phyloP scores from a whole-genome alignment of 2,888 invertebrate genomes.

The Euplexia lucipara region DNA sequence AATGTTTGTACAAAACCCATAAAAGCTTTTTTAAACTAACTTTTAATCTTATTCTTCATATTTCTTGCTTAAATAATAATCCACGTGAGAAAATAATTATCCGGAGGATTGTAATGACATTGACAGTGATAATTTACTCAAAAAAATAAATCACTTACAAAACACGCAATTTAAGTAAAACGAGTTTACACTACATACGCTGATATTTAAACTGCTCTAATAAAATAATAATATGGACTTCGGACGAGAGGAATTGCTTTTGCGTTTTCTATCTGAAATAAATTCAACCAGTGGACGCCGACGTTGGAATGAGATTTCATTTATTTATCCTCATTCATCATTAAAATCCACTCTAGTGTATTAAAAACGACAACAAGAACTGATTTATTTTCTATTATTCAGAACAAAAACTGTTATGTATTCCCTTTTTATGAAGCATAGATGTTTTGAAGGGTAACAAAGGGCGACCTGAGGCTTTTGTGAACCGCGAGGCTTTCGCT shows the following conservation, averaged over 20 bases:
- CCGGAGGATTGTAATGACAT: constrained; percentile 26
- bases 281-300: neutral
- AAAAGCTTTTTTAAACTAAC: constrained; percentile 23
- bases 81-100: neutral
- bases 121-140: constrained; percentile 34
- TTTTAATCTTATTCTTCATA: constrained; percentile 48
- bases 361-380: constrained; percentile 10
- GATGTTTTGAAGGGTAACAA: constrained; percentile 52
- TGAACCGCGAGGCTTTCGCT: constrained; percentile 50
- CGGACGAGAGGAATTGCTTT: no score
- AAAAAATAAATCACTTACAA: neutral
- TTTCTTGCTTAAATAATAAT: neutral
- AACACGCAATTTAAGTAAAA: constrained; percentile 3
- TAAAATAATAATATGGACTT: no score
- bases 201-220: neutral
- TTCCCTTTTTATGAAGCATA: constrained; percentile 31
- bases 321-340: constrained; percentile 9
- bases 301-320: constrained; percentile 7
- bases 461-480: constrained; percentile 57
- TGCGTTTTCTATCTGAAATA: neutral
- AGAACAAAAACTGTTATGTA: constrained; percentile 36
- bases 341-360: constrained; percentile 5
- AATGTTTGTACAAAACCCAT: neutral
- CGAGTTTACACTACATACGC: constrained; percentile 33
- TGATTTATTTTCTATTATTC: constrained; percentile 30